Base-by-base conservation (phyloP, 2,113 vertebrate genomes). In the Oryzias celebensis region DNA sequence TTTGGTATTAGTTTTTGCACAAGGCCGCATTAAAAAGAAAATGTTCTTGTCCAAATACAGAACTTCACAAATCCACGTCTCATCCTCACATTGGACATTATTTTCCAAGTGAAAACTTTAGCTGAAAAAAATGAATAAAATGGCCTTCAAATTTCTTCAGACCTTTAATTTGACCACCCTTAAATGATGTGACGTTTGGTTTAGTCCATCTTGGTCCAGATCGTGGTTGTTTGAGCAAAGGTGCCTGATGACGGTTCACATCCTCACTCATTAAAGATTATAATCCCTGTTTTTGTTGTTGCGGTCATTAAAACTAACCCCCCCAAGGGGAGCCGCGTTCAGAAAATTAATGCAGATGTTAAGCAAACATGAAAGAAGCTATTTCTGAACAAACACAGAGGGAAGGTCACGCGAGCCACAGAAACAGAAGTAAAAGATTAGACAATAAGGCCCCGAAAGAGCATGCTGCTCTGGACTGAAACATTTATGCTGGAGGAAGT, bases 231-330 rank as follows among this genome's bases (percentile, higher is more conserved):
- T 53, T 22, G 61, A 73, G 65, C 46, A 53, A 56, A 59, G 69
- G 57, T 71, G 63, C 69, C 53, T 81, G 66, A 13, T 48, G 12
- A 68, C 60, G 80, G 70, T 64, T 71, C 69, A 51, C 64, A 52
- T 75, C 62, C 58, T 45, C 48, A 22, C 76, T 80, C 70, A 78
- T 82, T 77, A 77, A 60, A 71, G 62, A 74, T 62, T 57, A 68
- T 80, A 77, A 70, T 77, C 74, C 66, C 68, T 68, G 52, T 70
- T 82, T 79, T 77, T 82, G 61, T 48, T 65, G 66, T 72, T 58
- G 26, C 0, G 49, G 83, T 77, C 76, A 80, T 85, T 82, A 82
- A 82, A 80, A 67, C 50, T 2, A 2, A 71, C 69, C 75, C 75
- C 36, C 36, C 73, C 42, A 46, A 71, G 78, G 78, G 53, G 62